Evolutionary conservation across 1,140 invertebrate species (phyloP).

Genomic region (Glomeris maerens): DNA sequence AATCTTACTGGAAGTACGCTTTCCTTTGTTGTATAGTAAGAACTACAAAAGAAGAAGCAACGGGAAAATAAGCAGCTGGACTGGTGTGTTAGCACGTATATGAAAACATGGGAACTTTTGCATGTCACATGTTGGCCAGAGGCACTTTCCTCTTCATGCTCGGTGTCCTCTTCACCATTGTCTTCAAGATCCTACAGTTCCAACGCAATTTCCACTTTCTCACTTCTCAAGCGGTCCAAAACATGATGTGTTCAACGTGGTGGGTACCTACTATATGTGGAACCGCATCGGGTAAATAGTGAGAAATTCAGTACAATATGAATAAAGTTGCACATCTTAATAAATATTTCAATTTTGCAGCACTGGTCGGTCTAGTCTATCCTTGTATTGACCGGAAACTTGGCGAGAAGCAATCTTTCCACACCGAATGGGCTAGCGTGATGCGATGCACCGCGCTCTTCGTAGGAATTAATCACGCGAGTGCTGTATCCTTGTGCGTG

Average conservation of each 20-base stretch:
- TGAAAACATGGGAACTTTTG: too few species aligned
- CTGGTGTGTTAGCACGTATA: too few species aligned
- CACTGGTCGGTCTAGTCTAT: slow-evolving; percentile 5
- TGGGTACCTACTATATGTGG: background rate
- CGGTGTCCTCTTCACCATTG: slow-evolving; percentile 4
- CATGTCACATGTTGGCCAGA: too few species aligned
- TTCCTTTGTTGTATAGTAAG: too few species aligned
- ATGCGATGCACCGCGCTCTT: slow-evolving; percentile 36
- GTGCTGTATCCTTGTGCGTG: slow-evolving; percentile 39
- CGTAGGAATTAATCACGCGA: slow-evolving; percentile 37
- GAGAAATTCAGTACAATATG: background rate
- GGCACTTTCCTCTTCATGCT: too few species aligned
- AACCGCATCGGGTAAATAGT: background rate
- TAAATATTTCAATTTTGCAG: background rate
- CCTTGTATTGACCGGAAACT: slow-evolving; percentile 9
- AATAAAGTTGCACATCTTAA: background rate
- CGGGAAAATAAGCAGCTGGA: too few species aligned
- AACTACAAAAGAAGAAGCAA: too few species aligned
- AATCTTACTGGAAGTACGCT: too few species aligned
- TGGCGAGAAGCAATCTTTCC: slow-evolving; percentile 6
- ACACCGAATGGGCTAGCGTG: slow-evolving; percentile 34
- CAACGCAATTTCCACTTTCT: background rate
- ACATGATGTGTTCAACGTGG: background rate
- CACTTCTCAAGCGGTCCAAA: background rate
- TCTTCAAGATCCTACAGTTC: slow-evolving; percentile 1